Percentiles rank a stretch among this genome's conserved stretches.
Conservation (phyloP, 2,797 vertebrate species). For the Intellagama lesueurii region DNA sequence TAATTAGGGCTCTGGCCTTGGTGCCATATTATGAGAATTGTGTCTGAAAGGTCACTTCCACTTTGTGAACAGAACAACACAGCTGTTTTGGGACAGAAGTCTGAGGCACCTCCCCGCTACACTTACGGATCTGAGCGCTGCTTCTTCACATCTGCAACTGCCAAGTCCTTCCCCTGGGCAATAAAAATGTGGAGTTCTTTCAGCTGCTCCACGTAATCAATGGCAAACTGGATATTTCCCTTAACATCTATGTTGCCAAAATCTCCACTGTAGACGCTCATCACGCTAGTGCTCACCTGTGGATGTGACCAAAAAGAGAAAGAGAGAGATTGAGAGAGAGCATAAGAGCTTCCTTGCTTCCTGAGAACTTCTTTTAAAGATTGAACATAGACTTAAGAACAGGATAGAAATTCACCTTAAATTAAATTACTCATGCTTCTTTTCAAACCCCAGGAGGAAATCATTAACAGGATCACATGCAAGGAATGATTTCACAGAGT, state of each 20-base stretch:
- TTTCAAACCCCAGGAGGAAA: conserved; percentile 2
- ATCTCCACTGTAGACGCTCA: conserved; percentile 87
- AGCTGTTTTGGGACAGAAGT: background rate
- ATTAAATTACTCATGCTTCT: background rate
- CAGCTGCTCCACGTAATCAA: conserved; percentile 91
- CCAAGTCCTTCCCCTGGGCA: conserved; percentile 90
- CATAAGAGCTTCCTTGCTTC: background rate
- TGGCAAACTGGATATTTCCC: conserved; percentile 89
- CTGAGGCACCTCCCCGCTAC: background rate
- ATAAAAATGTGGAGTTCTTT: conserved; percentile 92
- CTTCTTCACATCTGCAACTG: conserved; percentile 87
- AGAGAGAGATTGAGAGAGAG: background rate
- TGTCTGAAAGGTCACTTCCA: background rate
- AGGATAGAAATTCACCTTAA: background rate
- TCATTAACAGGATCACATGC: conserved; percentile 17
- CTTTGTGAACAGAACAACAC: background rate
- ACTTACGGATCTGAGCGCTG: conserved; percentile 94
- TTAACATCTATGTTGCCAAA: conserved; percentile 86
- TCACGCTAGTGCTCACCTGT: conserved; percentile 89
- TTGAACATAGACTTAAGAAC: background rate
- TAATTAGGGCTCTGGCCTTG: too few relatives aligned
- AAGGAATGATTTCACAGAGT: background rate
- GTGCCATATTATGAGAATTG: accelerated
- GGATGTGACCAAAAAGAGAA: conserved; percentile 18
- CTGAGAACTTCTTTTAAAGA: background rate